A percentile compares a stretch with the other conserved stretches of the same genome.
These are phyloP conservation scores for Astreopora myriophthalma DNA, from an alignment of 64 coral and sea anemone genomes.

Conservation along the genomic window DNA sequence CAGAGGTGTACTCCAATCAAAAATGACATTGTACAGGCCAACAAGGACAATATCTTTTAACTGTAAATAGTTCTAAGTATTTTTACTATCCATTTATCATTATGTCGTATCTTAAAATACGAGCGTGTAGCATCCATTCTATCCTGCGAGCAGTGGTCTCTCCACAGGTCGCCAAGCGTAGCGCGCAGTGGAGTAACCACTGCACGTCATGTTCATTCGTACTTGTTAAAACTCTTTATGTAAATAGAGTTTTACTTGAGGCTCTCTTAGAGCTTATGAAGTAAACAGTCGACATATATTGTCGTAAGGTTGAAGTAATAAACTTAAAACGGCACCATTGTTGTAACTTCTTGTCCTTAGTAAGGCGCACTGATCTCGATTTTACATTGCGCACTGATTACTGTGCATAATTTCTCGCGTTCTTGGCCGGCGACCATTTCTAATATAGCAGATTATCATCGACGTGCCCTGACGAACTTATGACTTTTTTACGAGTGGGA, in stretches of 20 bases:
- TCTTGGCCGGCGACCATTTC: too few species aligned
- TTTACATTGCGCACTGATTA: too few species aligned
- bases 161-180: too few species aligned
- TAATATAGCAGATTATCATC: too few species aligned
- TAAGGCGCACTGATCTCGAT: too few species aligned
- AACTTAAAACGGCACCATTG: background rate
- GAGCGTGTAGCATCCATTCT: background rate
- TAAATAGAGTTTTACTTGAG: conserved; percentile 1
- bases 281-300: background rate
- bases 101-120: conserved; percentile 12
- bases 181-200: too few species aligned
- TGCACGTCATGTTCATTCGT: too few species aligned
- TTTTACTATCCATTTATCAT: conserved; percentile 42
- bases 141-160: too few species aligned
- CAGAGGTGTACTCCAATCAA: background rate
- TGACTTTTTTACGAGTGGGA: too few species aligned
- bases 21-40: background rate
- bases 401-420: too few species aligned
- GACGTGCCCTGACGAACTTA: too few species aligned
- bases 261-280: background rate
- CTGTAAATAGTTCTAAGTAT: conserved; percentile 51
- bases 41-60: background rate
- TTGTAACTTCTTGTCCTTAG: too few species aligned
- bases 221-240: background rate
- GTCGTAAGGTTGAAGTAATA: background rate